A percentile compares a stretch with the other conserved stretches of the same genome.
Conservation (phyloP, 2,888 invertebrate species). For the Amphipoea lucens region DNA sequence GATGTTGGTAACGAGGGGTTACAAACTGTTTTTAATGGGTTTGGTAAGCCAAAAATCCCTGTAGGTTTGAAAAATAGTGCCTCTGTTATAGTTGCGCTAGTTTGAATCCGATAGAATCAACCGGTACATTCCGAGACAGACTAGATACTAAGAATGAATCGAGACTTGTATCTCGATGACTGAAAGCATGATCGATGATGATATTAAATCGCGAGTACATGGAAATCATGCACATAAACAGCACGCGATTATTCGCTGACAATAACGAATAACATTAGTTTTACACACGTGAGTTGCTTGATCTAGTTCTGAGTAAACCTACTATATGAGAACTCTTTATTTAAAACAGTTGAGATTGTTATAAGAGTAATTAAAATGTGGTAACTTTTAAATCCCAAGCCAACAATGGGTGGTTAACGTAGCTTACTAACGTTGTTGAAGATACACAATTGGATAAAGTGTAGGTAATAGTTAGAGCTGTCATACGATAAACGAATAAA, state of each 20-base stretch:
- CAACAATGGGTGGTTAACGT: slow-evolving; percentile 29
- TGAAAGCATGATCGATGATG: slow-evolving; percentile 56
- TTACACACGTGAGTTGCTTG: slow-evolving; percentile 19
- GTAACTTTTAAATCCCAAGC: slow-evolving; percentile 9
- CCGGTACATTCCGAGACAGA: slow-evolving; percentile 29
- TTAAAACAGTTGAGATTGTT: slow-evolving; percentile 1
- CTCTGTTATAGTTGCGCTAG: neutral
- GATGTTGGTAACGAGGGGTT: neutral
- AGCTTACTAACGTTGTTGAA: neutral
- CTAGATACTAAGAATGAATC: slow-evolving; percentile 23
- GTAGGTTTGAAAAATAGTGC: neutral
- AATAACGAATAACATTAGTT: slow-evolving; percentile 42
- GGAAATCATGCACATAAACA: slow-evolving; percentile 46
- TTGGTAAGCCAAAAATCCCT: neutral
- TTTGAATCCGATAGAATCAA: neutral
- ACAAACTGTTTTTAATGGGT: neutral
- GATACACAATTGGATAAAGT: neutral
- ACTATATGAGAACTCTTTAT: slow-evolving; percentile 3
- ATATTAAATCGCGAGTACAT: slow-evolving; percentile 51
- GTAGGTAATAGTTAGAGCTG: neutral
- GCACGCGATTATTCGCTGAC: slow-evolving; percentile 52
- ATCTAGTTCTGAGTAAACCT: slow-evolving; percentile 21
- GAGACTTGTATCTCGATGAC: slow-evolving; percentile 36
- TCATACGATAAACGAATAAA: neutral
- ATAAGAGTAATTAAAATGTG: slow-evolving; percentile 19